Conservation (phyloP, 2,113 vertebrate species). For the Bos javanicus region DNA sequence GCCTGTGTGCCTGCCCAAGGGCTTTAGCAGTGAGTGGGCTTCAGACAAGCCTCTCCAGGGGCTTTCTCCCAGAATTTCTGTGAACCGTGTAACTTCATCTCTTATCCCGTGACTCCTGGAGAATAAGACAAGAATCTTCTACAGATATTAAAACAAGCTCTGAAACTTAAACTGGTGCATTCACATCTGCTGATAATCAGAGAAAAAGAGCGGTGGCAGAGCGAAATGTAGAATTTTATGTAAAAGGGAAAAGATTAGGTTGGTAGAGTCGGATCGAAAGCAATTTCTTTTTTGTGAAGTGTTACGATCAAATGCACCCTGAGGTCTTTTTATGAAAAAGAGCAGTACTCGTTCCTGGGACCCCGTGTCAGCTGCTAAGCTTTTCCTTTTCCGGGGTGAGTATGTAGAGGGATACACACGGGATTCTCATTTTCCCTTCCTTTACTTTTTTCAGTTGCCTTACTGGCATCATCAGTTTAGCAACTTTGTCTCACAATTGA, state of each 20-base stretch:
- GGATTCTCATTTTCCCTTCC: not conserved
- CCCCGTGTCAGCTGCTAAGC: not conserved
- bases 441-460: not conserved
- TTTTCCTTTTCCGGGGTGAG: no score
- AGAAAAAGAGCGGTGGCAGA: not conserved
- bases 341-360: not conserved
- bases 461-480: not conserved
- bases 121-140: slow-evolving; percentile 65
- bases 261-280: not conserved
- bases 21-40: accelerated
- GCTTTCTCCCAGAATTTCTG: not conserved
- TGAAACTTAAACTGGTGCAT: slow-evolving; percentile 40
- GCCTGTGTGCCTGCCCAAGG: accelerated
- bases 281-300: not conserved
- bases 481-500: slow-evolving; percentile 48
- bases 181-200: slow-evolving; percentile 44
- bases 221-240: slow-evolving; percentile 47
- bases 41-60: accelerated
- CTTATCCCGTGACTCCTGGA: slow-evolving; percentile 48
- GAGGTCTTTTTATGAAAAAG: not conserved
- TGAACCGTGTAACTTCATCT: slow-evolving; percentile 44
- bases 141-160: slow-evolving; percentile 75
- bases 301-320: not conserved
- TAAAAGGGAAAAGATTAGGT: not conserved
- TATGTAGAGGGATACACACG: accelerated